Conservation (phyloP, 92 coral and sea anemone species). For the Palythoa grandis region DNA sequence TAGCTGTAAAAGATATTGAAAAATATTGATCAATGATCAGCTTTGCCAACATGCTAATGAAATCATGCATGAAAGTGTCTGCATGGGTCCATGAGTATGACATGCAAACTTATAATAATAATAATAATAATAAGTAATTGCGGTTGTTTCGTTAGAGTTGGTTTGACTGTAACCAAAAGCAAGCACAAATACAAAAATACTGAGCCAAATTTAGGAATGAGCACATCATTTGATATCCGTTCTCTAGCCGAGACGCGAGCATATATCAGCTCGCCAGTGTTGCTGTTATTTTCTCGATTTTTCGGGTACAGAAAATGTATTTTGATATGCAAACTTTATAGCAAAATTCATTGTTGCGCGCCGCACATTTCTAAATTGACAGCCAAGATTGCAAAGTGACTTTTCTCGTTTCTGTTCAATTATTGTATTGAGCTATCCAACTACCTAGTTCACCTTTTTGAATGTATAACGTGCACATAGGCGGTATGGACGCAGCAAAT, state of each 20-base stretch:
- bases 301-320: neutral
- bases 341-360: slow-evolving; percentile 11
- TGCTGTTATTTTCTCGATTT: neutral
- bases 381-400: neutral
- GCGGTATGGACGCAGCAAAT: no score
- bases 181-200: no score
- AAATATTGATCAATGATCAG: no score
- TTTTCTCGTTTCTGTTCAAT: slow-evolving; percentile 4
- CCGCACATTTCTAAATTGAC: neutral
- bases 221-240: neutral
- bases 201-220: no score
- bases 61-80: no score
- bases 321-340: neutral
- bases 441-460: neutral
- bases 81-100: no score
- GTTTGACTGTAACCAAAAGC: no score
- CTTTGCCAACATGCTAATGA: no score
- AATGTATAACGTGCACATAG: neutral
- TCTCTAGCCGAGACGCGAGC: neutral
- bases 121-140: no score
- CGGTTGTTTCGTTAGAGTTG: no score
- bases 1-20: no score
- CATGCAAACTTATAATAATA: no score
- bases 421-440: slow-evolving; percentile 9
- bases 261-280: neutral